Evolutionary conservation across 2,113 vertebrate genomes (phyloP).

Genomic region (Oryzias javanicus): DNA sequence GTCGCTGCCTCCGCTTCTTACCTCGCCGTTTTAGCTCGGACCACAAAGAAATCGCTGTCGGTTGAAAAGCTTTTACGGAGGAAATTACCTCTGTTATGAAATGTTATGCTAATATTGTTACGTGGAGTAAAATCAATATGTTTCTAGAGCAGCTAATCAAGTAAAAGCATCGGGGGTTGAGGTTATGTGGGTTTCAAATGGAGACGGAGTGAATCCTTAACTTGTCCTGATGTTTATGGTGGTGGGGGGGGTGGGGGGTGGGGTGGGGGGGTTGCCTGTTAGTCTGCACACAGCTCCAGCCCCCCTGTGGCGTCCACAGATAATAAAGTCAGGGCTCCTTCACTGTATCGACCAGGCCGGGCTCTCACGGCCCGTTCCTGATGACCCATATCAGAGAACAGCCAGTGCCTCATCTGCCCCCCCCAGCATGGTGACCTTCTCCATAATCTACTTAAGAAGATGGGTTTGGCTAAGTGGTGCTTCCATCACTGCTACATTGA

Average conservation of each 20-base stretch:
- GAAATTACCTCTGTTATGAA: conserved; percentile 25
- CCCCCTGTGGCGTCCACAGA: conserved; percentile 8
- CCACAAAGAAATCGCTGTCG: conserved; percentile 4
- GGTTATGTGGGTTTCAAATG: conserved; percentile 25
- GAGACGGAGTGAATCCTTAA: conserved; percentile 45
- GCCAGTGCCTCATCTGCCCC: conserved; percentile 10
- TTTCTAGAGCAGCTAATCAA: conserved; percentile 3
- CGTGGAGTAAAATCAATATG: conserved; percentile 32
- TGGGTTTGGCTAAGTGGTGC: conserved; percentile 70
- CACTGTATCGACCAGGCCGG: conserved; percentile 55
- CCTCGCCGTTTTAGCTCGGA: conserved; percentile 13
- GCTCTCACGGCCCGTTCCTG: conserved; percentile 54
- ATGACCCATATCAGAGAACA: conserved; percentile 55
- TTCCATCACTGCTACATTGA: conserved; percentile 67
- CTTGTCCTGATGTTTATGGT: conserved; percentile 32
- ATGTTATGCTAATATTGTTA: conserved; percentile 24
- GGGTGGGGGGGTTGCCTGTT: too few species aligned
- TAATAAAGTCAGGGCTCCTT: conserved; percentile 64
- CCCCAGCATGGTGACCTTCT: conserved; percentile 45
- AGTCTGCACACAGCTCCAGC: conserved; percentile 9
- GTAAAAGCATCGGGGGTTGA: conserved; percentile 16
- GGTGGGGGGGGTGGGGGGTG: too few species aligned
- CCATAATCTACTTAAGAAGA: conserved; percentile 71
- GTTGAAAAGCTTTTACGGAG: conserved; percentile 20
- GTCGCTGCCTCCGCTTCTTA: conserved; percentile 2